Percentiles rank a stretch among this genome's conserved stretches.
phyloP scores from a whole-genome alignment of 2,888 invertebrate species.

The Noctua janthina region DNA sequence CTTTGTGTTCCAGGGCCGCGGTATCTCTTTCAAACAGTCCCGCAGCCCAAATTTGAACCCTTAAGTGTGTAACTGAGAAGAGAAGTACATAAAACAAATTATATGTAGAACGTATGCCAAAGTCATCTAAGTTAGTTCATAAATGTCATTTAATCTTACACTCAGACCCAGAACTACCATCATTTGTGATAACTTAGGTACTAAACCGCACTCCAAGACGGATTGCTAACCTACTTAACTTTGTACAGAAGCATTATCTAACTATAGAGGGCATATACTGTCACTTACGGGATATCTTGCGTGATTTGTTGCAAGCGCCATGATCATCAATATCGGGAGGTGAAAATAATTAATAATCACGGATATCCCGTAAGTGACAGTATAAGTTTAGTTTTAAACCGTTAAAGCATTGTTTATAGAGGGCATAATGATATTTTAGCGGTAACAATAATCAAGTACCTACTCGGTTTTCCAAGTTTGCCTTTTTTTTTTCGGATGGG shows the following conservation, averaged over 20 bases:
- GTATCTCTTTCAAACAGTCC: too few species aligned
- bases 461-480: too few species aligned
- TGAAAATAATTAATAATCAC: too few species aligned
- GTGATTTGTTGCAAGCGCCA: too few species aligned
- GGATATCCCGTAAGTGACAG: too few species aligned
- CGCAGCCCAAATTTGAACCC: background rate
- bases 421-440: background rate
- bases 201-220: background rate
- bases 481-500: too few species aligned
- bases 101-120: background rate
- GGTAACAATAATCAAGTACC: too few species aligned
- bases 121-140: background rate
- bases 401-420: background rate
- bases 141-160: background rate
- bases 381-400: too few species aligned
- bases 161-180: slow-evolving; percentile 66
- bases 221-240: background rate
- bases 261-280: too few species aligned
- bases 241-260: background rate
- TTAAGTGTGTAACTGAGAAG: background rate
- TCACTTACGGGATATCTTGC: too few species aligned
- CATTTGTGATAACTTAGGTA: slow-evolving; percentile 60
- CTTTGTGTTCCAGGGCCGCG: too few species aligned
- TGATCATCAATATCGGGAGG: too few species aligned
- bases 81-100: background rate